phyloP scores from a whole-genome alignment of 2,797 vertebrate genomes.

The Allobates femoralis region DNA sequence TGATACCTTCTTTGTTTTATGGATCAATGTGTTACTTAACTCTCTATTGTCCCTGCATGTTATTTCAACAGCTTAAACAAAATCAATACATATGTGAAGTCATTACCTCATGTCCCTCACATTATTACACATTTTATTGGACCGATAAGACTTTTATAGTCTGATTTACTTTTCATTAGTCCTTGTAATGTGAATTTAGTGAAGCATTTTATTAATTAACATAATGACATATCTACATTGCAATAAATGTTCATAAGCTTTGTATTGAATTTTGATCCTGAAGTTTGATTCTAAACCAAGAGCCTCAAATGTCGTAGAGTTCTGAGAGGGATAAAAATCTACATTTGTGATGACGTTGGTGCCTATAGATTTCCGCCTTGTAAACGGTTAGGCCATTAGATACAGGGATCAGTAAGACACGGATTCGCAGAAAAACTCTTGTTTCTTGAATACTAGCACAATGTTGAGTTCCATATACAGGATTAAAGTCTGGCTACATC shows the following conservation, averaged over 20 bases:
- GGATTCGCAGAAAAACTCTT: too few species aligned
- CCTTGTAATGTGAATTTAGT: conserved; percentile 56
- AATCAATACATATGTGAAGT: conserved; percentile 37
- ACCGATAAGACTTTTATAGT: conserved; percentile 43
- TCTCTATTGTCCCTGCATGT: background rate
- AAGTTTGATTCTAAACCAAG: too few species aligned
- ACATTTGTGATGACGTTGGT: too few species aligned
- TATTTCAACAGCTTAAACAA: conserved; percentile 10
- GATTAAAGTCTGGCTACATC: too few species aligned
- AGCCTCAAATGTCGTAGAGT: too few species aligned
- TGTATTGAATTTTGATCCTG: background rate
- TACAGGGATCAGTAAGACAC: too few species aligned
- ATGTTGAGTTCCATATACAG: too few species aligned
- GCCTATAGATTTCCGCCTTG: too few species aligned
- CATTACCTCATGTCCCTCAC: conserved; percentile 41
- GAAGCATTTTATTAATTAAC: conserved; percentile 57
- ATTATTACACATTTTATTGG: conserved; percentile 49
- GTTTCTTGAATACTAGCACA: too few species aligned
- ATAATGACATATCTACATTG: conserved; percentile 43
- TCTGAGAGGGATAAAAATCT: too few species aligned
- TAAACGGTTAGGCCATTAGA: too few species aligned
- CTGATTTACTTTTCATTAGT: conserved; percentile 48
- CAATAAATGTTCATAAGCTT: conserved; percentile 8
- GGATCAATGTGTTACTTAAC: background rate
- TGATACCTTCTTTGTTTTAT: background rate